Evolutionary conservation across 2,888 invertebrate species (phyloP), one percentile per base, ranked within the genome.

Genomic region (Agrotis puta): DNA sequence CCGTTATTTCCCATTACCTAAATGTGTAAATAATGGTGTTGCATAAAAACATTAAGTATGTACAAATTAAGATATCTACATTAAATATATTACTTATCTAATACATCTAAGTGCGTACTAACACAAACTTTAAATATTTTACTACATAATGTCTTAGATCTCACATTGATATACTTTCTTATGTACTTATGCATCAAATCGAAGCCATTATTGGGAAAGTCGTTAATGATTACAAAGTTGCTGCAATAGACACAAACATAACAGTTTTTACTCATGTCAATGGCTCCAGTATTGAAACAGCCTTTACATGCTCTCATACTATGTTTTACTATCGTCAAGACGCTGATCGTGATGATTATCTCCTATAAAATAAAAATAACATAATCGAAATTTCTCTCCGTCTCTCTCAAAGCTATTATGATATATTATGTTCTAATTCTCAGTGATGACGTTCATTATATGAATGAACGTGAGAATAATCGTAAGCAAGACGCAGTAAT

Each of bases 121-220:
- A 24, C n/a, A 67, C 33, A 22, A 48, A 48, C 27, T 43, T 20
- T 4, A 62, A 70, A 47, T 70, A 39, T 1, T 70, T 48, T 63
- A 58, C 53, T 63, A 11, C 45, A 20, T 48, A 24, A 43, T 51
- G 22, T 51, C 50, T 43, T 9, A 50, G 50, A 64, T 75, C 43
- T 64, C 3, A 45, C 22, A 9, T 59, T 39, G 22, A 27, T 54
- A 72, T 45, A 63, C 13, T 20, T 48, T 22, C 20, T 22, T 39
- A 33, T 18, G 11, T 39, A 27, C 14, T 58, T 54, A 20, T 20
- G 53, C n/a, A 69, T 43, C 53, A 70, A 61, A 43, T 48, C 14
- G 22, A 65, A 56, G 20, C 53, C 43, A 62, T 76, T 70, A 70
- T 66, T 50, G 65, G 48, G 71, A 82, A 78, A 81, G 71, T 56